Base-by-base conservation (phyloP, 1,140 invertebrate genomes). In the Teleopsis dalmanni region DNA sequence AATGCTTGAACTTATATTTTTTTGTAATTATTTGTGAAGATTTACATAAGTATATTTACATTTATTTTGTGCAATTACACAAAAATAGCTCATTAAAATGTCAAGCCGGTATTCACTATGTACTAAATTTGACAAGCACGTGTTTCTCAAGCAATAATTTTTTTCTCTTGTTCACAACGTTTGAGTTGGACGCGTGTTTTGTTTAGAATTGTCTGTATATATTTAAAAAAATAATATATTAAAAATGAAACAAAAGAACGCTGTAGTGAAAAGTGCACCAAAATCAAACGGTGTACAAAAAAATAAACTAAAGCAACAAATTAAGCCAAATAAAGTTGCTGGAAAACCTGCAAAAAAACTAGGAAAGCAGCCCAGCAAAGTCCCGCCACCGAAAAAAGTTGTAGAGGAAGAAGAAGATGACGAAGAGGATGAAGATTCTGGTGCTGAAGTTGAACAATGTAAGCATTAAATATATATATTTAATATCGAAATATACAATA, bases 401-500 rank as follows among this genome's bases (percentile, higher is more conserved):
- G 47, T 22, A 9, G 29, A 14, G 19, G 48, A 43, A 25, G 46
- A 48, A 22, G 47, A 45, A 19, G 31, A 35, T 5, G 51, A 47
- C 14, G 21, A 23, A 3, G 48, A 50, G 3, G 48, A 50, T 19
- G 44, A 46, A 26, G 44, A 46, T 25, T 34, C 29, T 9, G 44
- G 34, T 18, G 44, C 29, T 7, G 29, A 34, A 11, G 44, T 34
- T 13, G 44, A 9, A n/a, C n/a, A n/a, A n/a, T n/a, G n/a, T n/a
- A n/a, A n/a, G n/a, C n/a, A n/a, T n/a, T n/a, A n/a, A n/a, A n/a
- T n/a, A n/a, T n/a, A n/a, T n/a, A n/a, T n/a, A n/a, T n/a, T n/a
- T n/a, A n/a, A n/a, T n/a, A n/a, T n/a, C n/a, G n/a, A n/a, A n/a
- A n/a, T n/a, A n/a, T n/a, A n/a, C n/a, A n/a, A n/a, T n/a, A n/a